Evolutionary conservation across 2,888 invertebrate genomes (phyloP), one percentile per base, ranked within the genome.

Genomic region (Branchellion lobata): DNA sequence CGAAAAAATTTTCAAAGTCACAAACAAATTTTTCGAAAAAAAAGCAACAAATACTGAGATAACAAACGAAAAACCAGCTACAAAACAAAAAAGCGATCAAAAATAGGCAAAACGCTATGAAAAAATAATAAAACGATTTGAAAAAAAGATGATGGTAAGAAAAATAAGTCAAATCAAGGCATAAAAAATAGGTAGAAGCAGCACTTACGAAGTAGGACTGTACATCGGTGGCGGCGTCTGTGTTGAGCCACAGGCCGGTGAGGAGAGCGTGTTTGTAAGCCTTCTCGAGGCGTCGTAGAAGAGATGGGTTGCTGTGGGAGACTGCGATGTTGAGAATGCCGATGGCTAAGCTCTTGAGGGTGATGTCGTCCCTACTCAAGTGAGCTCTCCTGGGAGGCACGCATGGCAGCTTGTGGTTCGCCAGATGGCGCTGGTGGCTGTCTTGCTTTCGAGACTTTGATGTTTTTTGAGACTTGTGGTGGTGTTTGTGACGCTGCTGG

Each of bases 161-260:
- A n/a, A n/a, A n/a, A n/a, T n/a, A n/a, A n/a, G n/a, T n/a, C n/a
- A n/a, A n/a, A n/a, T n/a, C n/a, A n/a, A n/a, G n/a, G n/a, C n/a
- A n/a, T n/a, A n/a, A n/a, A n/a, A n/a, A n/a, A n/a, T n/a, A n/a
- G n/a, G n/a, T 11, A n/a, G 21, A 27, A 72, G 0, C 21, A 3
- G 18, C 24, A 82, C 83, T 82, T 73, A 83, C 83, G 34, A 82
- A 82, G 81, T 83, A 83, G 1, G 77, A 76, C 18, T 80, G 80
- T 0, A 80, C 47, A 8, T 78, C 78, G 79, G 69, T 65, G 29
- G 47, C 76, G 53, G 82, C 81, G 75, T 82, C 81, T 14, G 83
- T 83, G 34, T 83, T 79, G 29, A 57, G 69, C 83, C 83, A 83
- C 82, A 80, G 80, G 33, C 81, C 80, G 75, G 80, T 81, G 36